phyloP scores from a whole-genome alignment of 2,888 invertebrate genomes.

The Tanypteryx hageni region DNA sequence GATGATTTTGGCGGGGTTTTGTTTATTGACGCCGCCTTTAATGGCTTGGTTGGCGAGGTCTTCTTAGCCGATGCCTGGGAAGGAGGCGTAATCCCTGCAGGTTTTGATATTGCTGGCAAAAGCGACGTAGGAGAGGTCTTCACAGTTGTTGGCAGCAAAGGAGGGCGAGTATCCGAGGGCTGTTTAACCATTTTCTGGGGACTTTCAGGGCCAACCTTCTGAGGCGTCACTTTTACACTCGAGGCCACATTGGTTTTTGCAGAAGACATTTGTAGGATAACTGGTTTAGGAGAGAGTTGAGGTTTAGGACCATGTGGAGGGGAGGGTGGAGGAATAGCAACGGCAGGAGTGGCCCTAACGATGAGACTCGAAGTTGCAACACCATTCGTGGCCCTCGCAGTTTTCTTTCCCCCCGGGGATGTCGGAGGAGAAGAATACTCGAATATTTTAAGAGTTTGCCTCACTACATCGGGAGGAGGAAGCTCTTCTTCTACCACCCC shows the following conservation, averaged over 20 bases:
- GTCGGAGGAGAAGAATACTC: constrained; percentile 79
- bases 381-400: constrained; percentile 31
- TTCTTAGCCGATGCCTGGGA: constrained; percentile 13
- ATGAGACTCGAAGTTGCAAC: constrained; percentile 82
- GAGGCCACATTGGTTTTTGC: constrained; percentile 69
- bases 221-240: constrained; percentile 71
- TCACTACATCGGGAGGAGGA: constrained; percentile 93
- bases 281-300: constrained; percentile 76
- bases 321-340: constrained; percentile 44
- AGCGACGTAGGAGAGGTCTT: constrained; percentile 69
- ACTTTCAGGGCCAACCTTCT: constrained; percentile 70
- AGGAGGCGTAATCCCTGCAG: constrained; percentile 3
- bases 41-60: constrained; percentile 36
- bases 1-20: constrained; percentile 69
- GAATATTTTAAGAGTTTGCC: constrained; percentile 89
- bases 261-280: constrained; percentile 68
- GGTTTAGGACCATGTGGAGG: constrained; percentile 73
- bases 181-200: constrained; percentile 71
- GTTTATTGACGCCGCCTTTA: neutral
- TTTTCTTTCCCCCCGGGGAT: constrained; percentile 33
- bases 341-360: constrained; percentile 74
- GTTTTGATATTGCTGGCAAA: neutral
- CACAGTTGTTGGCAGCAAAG: constrained; percentile 68
- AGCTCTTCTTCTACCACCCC: constrained; percentile 84
- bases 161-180: constrained; percentile 69